phyloP scores from a whole-genome alignment of 1,140 invertebrate genomes.

The Drosophila rhopaloa region DNA sequence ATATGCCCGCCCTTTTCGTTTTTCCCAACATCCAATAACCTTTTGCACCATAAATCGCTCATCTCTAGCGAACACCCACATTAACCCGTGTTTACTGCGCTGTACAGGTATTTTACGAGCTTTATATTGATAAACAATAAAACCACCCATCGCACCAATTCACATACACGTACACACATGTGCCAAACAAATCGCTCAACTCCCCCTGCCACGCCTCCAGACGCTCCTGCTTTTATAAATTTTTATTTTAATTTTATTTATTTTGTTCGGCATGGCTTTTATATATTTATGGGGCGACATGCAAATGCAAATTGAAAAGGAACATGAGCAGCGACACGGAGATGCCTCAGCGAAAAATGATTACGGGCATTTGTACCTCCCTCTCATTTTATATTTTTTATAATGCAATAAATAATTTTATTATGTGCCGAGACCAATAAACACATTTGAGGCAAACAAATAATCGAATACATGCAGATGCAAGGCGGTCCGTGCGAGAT shows the following conservation, averaged over 20 bases:
- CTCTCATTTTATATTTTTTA: conserved; percentile 42
- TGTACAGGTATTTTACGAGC: conserved; percentile 77
- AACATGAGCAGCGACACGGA: conserved; percentile 29
- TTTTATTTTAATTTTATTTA: conserved; percentile 82
- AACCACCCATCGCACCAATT: conserved; percentile 51
- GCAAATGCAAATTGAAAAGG: conserved; percentile 78
- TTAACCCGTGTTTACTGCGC: conserved; percentile 24
- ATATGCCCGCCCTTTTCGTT: not conserved
- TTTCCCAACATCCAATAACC: conserved; percentile 3
- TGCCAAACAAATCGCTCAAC: conserved; percentile 11
- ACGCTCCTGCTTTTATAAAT: conserved; percentile 58
- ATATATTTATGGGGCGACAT: conserved; percentile 62
- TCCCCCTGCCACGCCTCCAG: not conserved
- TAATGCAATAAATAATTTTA: conserved; percentile 83
- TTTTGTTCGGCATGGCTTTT: conserved; percentile 60
- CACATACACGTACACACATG: conserved; percentile 15
- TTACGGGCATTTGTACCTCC: conserved; percentile 61
- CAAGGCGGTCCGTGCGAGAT: conserved; percentile 14
- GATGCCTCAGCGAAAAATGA: conserved; percentile 51
- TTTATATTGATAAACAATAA: conserved; percentile 81
- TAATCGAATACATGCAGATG: conserved; percentile 60
- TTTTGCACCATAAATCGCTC: conserved; percentile 35
- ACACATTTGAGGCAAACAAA: conserved; percentile 70
- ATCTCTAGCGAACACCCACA: conserved; percentile 21
- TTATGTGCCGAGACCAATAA: conserved; percentile 76